Evolutionary conservation across 2,888 invertebrate species (phyloP).

Genomic region (Drosophila setosimentum): DNA sequence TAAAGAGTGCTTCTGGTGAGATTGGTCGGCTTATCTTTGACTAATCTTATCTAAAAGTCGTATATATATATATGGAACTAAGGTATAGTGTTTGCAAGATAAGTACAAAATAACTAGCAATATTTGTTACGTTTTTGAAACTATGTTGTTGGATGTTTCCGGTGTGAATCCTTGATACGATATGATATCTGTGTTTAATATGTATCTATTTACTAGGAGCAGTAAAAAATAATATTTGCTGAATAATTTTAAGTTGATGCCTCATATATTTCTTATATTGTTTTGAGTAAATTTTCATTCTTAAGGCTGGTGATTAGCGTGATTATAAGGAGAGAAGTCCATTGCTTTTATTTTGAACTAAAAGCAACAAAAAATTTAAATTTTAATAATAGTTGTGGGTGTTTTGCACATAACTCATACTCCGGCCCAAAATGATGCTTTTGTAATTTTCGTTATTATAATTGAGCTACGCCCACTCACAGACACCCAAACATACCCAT

Average conservation of each 20-base stretch:
- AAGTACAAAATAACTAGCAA: not conserved
- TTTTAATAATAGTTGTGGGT: not conserved
- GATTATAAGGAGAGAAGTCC: not conserved
- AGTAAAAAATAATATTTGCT: too few species aligned
- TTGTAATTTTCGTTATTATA: not conserved
- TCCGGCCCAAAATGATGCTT: not conserved
- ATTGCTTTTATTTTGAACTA: not conserved
- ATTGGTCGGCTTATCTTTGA: not conserved
- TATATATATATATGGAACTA: not conserved
- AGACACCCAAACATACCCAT: slow-evolving; percentile 6
- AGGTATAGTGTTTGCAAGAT: not conserved
- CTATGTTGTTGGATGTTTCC: not conserved
- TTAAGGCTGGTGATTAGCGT: not conserved
- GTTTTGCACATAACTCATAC: not conserved
- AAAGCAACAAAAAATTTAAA: not conserved
- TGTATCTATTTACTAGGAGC: not conserved
- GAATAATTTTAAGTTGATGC: too few species aligned
- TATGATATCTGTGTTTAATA: not conserved
- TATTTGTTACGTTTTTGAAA: not conserved
- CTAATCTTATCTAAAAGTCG: not conserved
- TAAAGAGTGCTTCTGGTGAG: not conserved
- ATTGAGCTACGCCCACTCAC: slow-evolving; percentile 28
- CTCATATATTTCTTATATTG: too few species aligned
- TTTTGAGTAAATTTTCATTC: not conserved
- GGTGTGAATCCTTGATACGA: not conserved